phyloP scores from a whole-genome alignment of 2,113 vertebrate species.

The Esox niger region DNA sequence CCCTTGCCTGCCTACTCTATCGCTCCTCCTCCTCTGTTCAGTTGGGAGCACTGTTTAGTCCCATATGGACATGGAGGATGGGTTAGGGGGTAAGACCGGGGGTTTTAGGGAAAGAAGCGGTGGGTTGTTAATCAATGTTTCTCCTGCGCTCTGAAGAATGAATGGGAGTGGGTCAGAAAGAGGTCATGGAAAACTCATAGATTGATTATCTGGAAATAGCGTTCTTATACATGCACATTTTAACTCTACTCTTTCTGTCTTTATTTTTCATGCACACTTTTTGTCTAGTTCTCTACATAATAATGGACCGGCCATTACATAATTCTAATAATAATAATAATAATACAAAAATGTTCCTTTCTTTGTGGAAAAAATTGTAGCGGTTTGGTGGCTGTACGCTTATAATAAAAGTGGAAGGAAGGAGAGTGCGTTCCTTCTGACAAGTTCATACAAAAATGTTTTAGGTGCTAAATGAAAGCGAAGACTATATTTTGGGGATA shows the following conservation, averaged over 20 bases:
- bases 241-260: background rate
- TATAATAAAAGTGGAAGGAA: too few species aligned
- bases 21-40: background rate
- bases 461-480: too few species aligned
- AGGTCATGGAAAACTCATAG: background rate
- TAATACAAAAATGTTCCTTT: background rate
- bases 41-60: background rate
- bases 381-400: too few species aligned
- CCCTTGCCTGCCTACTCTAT: background rate
- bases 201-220: background rate
- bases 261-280: background rate
- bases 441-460: too few species aligned
- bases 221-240: background rate
- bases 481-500: too few species aligned
- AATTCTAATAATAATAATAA: background rate
- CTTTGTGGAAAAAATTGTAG: slow-evolving; percentile 2
- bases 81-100: background rate
- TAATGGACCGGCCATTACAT: background rate
- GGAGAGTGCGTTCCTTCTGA: too few species aligned
- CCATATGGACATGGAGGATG: background rate
- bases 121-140: background rate
- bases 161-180: background rate
- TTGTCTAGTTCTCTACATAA: background rate
- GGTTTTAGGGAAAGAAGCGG: background rate
- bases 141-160: background rate